Evolutionary conservation across 2,113 vertebrate genomes (phyloP), one percentile per base, ranked within the genome.

Genomic region (Pterophyllum scalare): DNA sequence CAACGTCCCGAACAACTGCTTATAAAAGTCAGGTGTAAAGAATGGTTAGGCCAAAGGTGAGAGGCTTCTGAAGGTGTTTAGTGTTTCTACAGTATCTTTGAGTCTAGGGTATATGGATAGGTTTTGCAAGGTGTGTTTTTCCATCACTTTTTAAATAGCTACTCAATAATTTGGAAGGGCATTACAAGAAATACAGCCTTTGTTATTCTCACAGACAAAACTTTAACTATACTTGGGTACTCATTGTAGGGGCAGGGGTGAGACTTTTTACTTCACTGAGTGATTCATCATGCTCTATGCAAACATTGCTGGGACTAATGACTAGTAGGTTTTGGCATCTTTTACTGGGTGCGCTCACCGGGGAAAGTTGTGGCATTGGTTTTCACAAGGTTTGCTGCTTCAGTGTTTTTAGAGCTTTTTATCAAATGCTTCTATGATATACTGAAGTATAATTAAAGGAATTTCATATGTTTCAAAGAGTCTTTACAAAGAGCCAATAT

Each of bases 41-140:
- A 81, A 56, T 17, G 14, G 19, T 5, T 1, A 52, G 72, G 20
- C 61, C 80, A 84, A 84, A 84, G 61, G 75, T 84, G 31, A 84
- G 14, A 70, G 33, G 67, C 56, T 6, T 33, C 24, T 33, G 1
- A 54, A 61, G 35, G 60, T 56, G 35, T 77, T 24, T 3, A 13
- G 33, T 54, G 19, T 72, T 52, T 72, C 11, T 72, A 31, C 26
- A 52, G 26, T 11, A 31, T 52, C 26, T 72, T 26, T 52, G 17
- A 54, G 46, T 54, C 0, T 6, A 72, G 26, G 26, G 1, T 54
- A 72, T n/a, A 54, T 7, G 11, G 8, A 19, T 31, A 19, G n/a
- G 26, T 33, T 72, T 72, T 72, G 20, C 17, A n/a, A 31, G 40
- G 43, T 49, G 65, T 52, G 65, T 72, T 33, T 33, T 38, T 38